Evolutionary conservation across 2,797 vertebrate species (phyloP), one percentile per base, ranked within the genome.

Genomic region (Gallinago solitaria): DNA sequence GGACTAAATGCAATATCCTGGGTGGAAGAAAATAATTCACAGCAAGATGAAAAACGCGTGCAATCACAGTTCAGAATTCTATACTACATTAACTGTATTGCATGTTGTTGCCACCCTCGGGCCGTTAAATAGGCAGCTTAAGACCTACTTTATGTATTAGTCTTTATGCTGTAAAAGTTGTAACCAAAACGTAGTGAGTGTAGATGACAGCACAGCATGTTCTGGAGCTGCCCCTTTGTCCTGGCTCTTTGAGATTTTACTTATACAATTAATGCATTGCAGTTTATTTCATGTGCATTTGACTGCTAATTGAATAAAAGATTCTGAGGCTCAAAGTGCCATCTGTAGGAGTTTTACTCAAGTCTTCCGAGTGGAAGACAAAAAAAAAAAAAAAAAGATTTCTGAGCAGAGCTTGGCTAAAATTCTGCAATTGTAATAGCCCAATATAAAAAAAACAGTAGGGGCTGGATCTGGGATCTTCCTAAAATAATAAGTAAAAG

Each of bases 301-400:
- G 60, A 39, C 78, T 91, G 54, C 39, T 67, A 70, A 89, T 65
- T 73, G 63, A 90, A 76, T 45, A 65, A 63, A 85, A 56, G 54
- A 50, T n/a, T 77, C 32, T 21, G 70, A 79, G 59, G 56, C 67
- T 84, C 21, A 10, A 41, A 68, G 45, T 84, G 48, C 45, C 39
- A 67, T 59, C 57, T 75, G n/a, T 56, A 48, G 59, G 37, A 54
- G 16, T 24, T 92, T 61, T 76, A 33, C 30, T 88, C 7, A 11
- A 39, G 41, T 56, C 63, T 93, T 90, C 33, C 59, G 39, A n/a
- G 13, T n/a, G 37, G 24, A 74, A 86, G 59, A 23, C 15, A 32
- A 43, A 74, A 83, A 75, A 76, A 37, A 37, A 37, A 37, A 37
- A 81, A 48, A 21, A 20, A 45, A 16, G 15, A 21, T 6, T 37